Percentiles rank a stretch among this genome's conserved stretches.
phyloP scores from a whole-genome alignment of 2,888 invertebrate species.

The Heliconius ismenius region DNA sequence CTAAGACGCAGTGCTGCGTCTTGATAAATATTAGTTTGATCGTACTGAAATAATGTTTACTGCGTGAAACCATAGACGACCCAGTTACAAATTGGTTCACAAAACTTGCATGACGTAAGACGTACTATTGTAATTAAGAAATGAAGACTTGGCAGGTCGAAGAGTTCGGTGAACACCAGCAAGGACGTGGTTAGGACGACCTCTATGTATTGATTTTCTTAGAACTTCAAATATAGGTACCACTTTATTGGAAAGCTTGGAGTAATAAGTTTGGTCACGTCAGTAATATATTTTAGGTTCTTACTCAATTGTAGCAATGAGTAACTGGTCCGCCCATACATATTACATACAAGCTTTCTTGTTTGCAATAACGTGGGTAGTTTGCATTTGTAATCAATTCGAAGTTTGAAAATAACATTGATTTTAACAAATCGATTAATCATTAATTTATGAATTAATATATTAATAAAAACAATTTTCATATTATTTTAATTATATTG shows the following conservation, averaged over 20 bases:
- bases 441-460: background rate
- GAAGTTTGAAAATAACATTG: background rate
- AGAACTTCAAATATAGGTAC: conserved; percentile 17
- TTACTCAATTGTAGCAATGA: conserved; percentile 56
- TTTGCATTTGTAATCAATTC: conserved; percentile 43
- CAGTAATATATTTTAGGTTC: conserved; percentile 61
- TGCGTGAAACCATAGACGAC: conserved; percentile 66
- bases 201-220: conserved; percentile 38
- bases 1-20: conserved; percentile 15
- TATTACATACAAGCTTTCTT: conserved; percentile 50
- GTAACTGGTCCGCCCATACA: conserved; percentile 69
- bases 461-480: background rate
- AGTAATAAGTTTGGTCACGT: conserved; percentile 42
- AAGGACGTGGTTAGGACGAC: conserved; percentile 41
- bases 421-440: background rate
- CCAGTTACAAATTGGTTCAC: conserved; percentile 63
- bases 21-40: conserved; percentile 33
- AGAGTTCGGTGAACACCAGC: conserved; percentile 37
- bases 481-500: background rate
- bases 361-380: conserved; percentile 55
- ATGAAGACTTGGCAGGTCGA: conserved; percentile 53
- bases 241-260: conserved; percentile 8
- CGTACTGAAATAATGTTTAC: conserved; percentile 66
- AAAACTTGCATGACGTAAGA: conserved; percentile 63
- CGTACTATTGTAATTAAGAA: conserved; percentile 51